Conservation (phyloP, 2,797 vertebrate species). For the Gadopsis marmoratus region DNA sequence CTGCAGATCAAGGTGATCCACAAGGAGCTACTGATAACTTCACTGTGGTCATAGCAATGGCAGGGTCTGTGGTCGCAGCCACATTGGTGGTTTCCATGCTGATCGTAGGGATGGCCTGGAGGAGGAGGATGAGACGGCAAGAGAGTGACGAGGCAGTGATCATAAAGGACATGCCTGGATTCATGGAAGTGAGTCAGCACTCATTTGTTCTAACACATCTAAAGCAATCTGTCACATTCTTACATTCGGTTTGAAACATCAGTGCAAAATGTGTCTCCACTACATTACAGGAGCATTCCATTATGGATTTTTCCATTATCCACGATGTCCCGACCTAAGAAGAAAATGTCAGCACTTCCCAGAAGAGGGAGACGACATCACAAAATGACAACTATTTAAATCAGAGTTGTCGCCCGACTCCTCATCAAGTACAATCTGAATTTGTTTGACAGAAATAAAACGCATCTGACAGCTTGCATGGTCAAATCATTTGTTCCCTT, state of each 20-base stretch:
- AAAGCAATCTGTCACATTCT: neutral
- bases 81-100: slow-evolving; percentile 82
- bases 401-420: neutral
- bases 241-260: neutral
- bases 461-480: slow-evolving; percentile 11
- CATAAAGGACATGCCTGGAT: slow-evolving; percentile 67
- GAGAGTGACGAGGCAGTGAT: neutral
- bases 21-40: neutral
- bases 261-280: neutral
- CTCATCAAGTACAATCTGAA: neutral
- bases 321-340: neutral
- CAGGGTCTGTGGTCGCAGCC: slow-evolving; percentile 74
- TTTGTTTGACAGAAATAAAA: neutral
- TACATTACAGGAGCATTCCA: slow-evolving; percentile 24
- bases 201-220: neutral
- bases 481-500: slow-evolving; percentile 22
- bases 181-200: slow-evolving; percentile 18
- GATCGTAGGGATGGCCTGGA: slow-evolving; percentile 76
- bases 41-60: slow-evolving; percentile 74
- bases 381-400: neutral
- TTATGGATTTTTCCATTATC: neutral
- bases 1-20: slow-evolving; percentile 65
- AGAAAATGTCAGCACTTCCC: neutral
- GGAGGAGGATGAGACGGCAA: slow-evolving; percentile 54
- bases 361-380: neutral